Percentiles rank a stretch among this genome's conserved stretches.
Evolutionary conservation across 2,888 invertebrate genomes (phyloP).

Genomic region (Priapulus caudatus): DNA sequence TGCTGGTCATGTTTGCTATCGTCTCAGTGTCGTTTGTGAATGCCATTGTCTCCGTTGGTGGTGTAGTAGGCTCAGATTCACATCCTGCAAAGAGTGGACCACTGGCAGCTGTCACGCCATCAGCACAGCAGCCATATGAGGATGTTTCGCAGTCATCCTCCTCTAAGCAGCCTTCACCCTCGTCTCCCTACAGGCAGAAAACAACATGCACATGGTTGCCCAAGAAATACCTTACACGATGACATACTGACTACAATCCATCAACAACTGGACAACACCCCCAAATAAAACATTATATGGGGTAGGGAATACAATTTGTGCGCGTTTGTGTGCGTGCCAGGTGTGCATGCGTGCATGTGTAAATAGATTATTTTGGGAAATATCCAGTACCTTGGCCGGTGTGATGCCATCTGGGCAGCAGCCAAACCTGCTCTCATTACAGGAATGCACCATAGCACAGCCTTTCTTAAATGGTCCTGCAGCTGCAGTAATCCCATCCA

Average conservation of each 20-base stretch:
- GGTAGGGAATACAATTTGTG: too few relatives aligned
- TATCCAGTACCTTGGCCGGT: conserved; percentile 52
- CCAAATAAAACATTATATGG: too few relatives aligned
- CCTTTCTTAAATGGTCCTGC: conserved; percentile 71
- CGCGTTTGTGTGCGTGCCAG: too few relatives aligned
- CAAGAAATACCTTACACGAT: too few relatives aligned
- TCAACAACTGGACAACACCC: too few relatives aligned
- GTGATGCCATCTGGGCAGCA: conserved; percentile 81
- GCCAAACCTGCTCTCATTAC: conserved; percentile 51
- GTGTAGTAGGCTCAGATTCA: too few relatives aligned
- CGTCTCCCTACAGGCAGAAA: neutral
- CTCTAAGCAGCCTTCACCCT: neutral
- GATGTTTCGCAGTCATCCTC: conserved; percentile 30
- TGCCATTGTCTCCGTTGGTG: too few relatives aligned
- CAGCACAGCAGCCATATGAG: conserved; percentile 35
- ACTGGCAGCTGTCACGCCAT: conserved; percentile 32
- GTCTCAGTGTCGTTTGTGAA: too few relatives aligned
- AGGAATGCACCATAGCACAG: conserved; percentile 18
- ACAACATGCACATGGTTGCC: too few relatives aligned
- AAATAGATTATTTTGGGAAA: too few relatives aligned
- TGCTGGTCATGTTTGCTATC: neutral
- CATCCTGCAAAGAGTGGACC: conserved; percentile 30
- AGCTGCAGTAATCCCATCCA: conserved; percentile 67
- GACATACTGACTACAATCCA: too few relatives aligned
- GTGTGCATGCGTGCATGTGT: too few relatives aligned